Conservation (phyloP, 2,797 vertebrate genomes). For the Tenualosa ilisha region DNA sequence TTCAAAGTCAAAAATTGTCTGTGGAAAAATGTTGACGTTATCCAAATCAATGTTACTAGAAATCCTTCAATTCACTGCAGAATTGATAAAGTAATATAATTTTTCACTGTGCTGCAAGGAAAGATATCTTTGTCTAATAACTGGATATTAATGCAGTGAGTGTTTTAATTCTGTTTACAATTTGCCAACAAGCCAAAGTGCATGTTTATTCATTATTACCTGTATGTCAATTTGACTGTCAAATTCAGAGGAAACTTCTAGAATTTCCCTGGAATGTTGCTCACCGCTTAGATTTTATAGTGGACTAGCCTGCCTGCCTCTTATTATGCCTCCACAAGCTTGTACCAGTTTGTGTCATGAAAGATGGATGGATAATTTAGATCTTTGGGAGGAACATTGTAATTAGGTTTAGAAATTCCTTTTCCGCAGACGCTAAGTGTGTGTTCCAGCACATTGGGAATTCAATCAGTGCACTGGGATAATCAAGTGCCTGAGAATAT, state of each 20-base stretch:
- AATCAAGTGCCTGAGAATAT: slow-evolving; percentile 36
- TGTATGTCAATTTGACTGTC: too few species aligned
- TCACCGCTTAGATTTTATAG: not conserved
- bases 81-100: too few species aligned
- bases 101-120: too few species aligned
- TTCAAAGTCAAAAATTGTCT: too few species aligned
- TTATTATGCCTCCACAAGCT: not conserved
- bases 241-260: not conserved
- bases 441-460: slow-evolving; percentile 32
- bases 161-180: not conserved
- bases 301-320: not conserved
- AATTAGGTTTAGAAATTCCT: not conserved
- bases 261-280: not conserved
- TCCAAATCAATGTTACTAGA: too few species aligned
- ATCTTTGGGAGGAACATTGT: not conserved
- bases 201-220: too few species aligned
- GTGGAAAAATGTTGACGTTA: too few species aligned
- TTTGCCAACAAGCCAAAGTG: too few species aligned
- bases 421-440: slow-evolving; percentile 44
- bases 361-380: not conserved
- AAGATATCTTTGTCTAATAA: not conserved
- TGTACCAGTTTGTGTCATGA: not conserved
- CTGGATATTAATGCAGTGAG: not conserved
- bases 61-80: too few species aligned
- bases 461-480: slow-evolving; percentile 50